phyloP scores from a whole-genome alignment of 2,888 invertebrate genomes.

The Helobdella robusta region DNA sequence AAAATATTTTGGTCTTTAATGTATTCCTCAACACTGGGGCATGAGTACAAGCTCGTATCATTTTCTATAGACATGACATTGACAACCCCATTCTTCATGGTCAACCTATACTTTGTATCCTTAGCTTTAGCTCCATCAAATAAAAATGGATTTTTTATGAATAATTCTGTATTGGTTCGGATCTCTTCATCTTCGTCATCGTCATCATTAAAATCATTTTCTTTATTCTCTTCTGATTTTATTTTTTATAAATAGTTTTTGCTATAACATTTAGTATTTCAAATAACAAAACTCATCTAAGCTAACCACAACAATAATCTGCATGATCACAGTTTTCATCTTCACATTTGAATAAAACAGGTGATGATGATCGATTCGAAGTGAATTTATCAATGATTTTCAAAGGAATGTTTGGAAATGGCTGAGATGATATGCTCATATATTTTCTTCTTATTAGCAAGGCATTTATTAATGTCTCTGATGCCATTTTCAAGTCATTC shows the following conservation, averaged over 20 bases:
- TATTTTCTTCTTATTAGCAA: conserved; percentile 69
- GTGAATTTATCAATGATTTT: conserved; percentile 57
- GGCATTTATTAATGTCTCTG: conserved; percentile 77
- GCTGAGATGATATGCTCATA: conserved; percentile 79
- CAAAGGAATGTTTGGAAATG: no score
- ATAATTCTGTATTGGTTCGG: background rate
- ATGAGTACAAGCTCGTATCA: conserved; percentile 56
- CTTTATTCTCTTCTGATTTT: no score
- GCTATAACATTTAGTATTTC: no score
- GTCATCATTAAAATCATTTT: background rate
- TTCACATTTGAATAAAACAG: background rate
- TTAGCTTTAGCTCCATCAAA: background rate
- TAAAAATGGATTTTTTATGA: background rate
- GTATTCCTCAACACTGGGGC: conserved; percentile 67
- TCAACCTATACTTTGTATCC: background rate
- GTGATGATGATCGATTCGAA: background rate
- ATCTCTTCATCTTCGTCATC: conserved; percentile 15
- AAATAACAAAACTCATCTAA: background rate
- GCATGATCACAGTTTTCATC: background rate
- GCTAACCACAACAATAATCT: background rate
- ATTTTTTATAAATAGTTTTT: no score
- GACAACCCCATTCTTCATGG: background rate
- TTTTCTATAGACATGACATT: conserved; percentile 49
- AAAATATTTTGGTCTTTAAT: conserved; percentile 78
- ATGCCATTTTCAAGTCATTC: conserved; percentile 84